Percentiles rank a stretch among this genome's conserved stretches.
Conservation (phyloP, 2,888 invertebrate species). For the Drosophila koepferae region DNA sequence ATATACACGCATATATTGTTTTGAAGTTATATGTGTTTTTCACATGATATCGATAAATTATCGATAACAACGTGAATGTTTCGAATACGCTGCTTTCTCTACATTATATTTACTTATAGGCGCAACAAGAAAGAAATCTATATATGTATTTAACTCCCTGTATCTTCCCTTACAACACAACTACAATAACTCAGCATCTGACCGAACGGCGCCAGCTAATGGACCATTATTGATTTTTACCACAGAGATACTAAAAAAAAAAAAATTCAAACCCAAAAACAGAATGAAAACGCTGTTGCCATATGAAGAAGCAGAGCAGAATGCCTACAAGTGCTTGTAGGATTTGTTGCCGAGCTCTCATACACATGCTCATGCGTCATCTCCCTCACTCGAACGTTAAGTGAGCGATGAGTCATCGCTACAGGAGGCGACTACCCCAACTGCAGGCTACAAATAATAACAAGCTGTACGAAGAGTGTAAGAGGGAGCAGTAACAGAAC, state of each 20-base stretch:
- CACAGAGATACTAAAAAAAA: conserved; percentile 4
- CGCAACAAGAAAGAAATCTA: conserved; percentile 47
- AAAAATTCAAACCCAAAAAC: too few species aligned
- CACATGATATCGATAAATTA: not conserved
- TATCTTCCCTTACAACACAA: not conserved
- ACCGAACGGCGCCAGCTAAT: conserved; percentile 18
- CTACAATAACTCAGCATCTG: conserved; percentile 11
- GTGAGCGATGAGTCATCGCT: conserved; percentile 46
- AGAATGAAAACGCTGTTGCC: not conserved
- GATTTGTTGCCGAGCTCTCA: conserved; percentile 25
- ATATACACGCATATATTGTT: not conserved
- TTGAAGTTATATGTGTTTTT: not conserved
- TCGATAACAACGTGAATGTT: not conserved
- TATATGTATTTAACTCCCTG: not conserved
- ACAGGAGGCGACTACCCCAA: conserved; percentile 57
- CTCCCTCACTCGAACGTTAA: not conserved
- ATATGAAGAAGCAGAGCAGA: conserved; percentile 22
- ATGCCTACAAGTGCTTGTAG: conserved; percentile 47
- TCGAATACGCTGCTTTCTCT: not conserved
- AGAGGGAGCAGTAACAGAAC: conserved; percentile 25
- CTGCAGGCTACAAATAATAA: conserved; percentile 30
- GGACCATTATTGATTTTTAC: conserved; percentile 60
- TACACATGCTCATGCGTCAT: conserved; percentile 13
- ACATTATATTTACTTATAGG: conserved; percentile 3
- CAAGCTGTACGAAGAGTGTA: conserved; percentile 13